A percentile compares a stretch with the other conserved stretches of the same genome.
These are phyloP conservation scores for Drosophila conformis DNA, from an alignment of 2,888 invertebrate genomes.

Conservation along the genomic window DNA sequence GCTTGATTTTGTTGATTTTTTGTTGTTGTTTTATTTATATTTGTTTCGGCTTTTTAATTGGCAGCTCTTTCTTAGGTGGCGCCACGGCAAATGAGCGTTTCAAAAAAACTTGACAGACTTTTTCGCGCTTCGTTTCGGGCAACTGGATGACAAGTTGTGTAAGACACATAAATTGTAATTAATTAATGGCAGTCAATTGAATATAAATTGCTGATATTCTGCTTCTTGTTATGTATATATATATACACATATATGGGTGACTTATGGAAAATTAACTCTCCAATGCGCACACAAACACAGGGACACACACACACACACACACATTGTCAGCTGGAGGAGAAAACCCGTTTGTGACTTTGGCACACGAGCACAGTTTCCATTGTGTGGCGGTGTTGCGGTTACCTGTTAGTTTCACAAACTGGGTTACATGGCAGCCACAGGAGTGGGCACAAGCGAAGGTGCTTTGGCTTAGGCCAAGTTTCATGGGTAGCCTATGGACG, in stretches of 20 bases:
- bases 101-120: slow-evolving; percentile 32
- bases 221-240: background rate
- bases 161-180: slow-evolving; percentile 35
- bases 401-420: slow-evolving; percentile 38
- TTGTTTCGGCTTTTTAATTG: slow-evolving; percentile 46
- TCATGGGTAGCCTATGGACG: slow-evolving; percentile 40
- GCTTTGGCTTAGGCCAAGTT: slow-evolving; percentile 61
- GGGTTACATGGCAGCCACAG: slow-evolving; percentile 12
- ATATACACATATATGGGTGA: slow-evolving; percentile 1
- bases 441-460: slow-evolving; percentile 19
- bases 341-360: slow-evolving; percentile 70
- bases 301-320: background rate
- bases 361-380: slow-evolving; percentile 45
- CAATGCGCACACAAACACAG: slow-evolving; percentile 5
- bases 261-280: slow-evolving; percentile 45
- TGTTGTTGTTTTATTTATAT: slow-evolving; percentile 4
- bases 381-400: slow-evolving; percentile 3
- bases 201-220: slow-evolving; percentile 12
- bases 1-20: slow-evolving; percentile 1
- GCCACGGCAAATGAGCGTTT: slow-evolving; percentile 50
- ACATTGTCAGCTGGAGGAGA: slow-evolving; percentile 23
- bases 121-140: slow-evolving; percentile 35
- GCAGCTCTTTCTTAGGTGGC: slow-evolving; percentile 43
- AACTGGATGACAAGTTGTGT: slow-evolving; percentile 34
- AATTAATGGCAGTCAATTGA: slow-evolving; percentile 34